These are phyloP conservation scores for Philaenus spumarius DNA, from an alignment of 1,140 invertebrate species.

Conservation along the genomic window DNA sequence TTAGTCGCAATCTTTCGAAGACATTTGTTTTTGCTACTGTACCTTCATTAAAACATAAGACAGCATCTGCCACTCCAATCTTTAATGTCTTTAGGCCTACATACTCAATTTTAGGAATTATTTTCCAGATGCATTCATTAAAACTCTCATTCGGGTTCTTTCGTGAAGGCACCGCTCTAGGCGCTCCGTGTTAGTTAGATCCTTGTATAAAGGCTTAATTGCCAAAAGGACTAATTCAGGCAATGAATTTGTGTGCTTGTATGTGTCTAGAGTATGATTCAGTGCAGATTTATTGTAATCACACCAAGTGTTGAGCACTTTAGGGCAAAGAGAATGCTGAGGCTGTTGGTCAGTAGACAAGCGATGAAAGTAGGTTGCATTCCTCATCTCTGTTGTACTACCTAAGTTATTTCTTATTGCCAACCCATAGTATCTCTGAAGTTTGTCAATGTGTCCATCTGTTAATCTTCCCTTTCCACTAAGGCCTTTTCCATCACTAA, in stretches of 20 bases:
- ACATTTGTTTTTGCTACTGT: not conserved
- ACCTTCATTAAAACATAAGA: conserved; percentile 2
- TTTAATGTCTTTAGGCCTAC: not conserved
- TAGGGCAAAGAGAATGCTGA: not conserved
- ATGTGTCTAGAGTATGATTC: not conserved
- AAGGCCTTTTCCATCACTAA: conserved; percentile 7
- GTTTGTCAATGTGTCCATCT: not conserved
- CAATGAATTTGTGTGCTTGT: not conserved
- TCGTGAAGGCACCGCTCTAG: not conserved
- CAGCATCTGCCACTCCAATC: not conserved
- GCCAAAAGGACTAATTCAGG: not conserved
- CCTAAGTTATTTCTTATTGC: conserved; percentile 24
- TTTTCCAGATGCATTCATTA: not conserved
- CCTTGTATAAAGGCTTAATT: not conserved
- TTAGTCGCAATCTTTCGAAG: not conserved
- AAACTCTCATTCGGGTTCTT: not conserved
- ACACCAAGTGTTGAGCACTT: not conserved
- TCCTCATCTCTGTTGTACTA: conserved; percentile 22
- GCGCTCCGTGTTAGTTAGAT: not conserved
- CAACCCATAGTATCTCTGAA: conserved; percentile 23
- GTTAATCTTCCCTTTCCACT: conserved; percentile 1
- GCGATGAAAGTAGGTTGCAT: not conserved
- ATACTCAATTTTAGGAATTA: not conserved
- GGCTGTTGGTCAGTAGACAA: not conserved
- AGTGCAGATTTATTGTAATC: not conserved